phyloP scores from a whole-genome alignment of 2,888 invertebrate species.

The Ceratothoa steindachneri region DNA sequence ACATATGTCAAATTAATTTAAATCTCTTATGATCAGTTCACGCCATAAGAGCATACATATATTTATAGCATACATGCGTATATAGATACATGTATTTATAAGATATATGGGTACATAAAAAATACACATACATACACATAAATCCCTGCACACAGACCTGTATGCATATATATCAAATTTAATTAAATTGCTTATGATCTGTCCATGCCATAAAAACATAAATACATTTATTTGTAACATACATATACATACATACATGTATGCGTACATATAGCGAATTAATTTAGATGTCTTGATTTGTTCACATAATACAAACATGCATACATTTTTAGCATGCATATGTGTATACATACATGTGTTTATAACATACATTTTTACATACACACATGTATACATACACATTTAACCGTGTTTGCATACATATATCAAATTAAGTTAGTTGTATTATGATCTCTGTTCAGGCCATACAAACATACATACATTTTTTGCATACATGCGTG shows the following conservation, averaged over 20 bases:
- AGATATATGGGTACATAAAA: neutral
- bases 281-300: neutral
- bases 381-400: neutral
- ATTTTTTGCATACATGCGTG: neutral
- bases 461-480: neutral
- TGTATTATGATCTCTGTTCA: too few relatives aligned
- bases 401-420: neutral
- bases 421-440: too few relatives aligned
- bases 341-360: neutral
- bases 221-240: neutral
- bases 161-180: neutral
- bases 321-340: neutral
- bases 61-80: neutral
- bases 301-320: neutral
- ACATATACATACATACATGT: neutral
- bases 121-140: neutral
- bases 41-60: conserved; percentile 7
- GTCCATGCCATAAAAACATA: neutral
- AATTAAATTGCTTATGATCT: neutral
- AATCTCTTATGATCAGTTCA: too few relatives aligned
- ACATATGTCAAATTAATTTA: too few relatives aligned
- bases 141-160: neutral
- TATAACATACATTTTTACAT: neutral
- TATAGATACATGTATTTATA: neutral
- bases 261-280: neutral